phyloP scores from a whole-genome alignment of 2,797 vertebrate genomes.

The Limnodromus scolopaceus region DNA sequence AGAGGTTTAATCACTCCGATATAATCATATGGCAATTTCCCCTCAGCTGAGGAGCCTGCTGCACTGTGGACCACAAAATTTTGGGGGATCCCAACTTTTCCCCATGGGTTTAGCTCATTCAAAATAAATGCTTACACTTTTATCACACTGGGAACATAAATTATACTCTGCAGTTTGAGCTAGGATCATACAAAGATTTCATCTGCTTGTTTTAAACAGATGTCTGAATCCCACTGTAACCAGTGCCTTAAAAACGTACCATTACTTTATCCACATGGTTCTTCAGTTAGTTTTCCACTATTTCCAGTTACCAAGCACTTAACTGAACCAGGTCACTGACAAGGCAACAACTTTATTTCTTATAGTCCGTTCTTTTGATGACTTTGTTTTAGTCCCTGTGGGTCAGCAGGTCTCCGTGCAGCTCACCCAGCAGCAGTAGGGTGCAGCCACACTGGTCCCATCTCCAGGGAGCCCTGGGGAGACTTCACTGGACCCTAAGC shows the following conservation, averaged over 20 bases:
- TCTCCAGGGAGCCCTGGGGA: not conserved
- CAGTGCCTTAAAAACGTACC: not conserved
- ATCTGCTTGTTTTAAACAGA: not conserved
- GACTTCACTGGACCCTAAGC: not conserved
- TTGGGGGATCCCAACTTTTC: not conserved
- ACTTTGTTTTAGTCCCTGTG: not conserved
- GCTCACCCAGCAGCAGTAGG: not conserved
- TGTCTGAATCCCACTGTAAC: too few relatives aligned
- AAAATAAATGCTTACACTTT: not conserved
- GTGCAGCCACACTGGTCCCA: fast-evolving
- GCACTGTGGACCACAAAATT: not conserved
- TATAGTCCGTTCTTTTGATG: not conserved
- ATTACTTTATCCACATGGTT: not conserved
- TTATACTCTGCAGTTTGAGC: not conserved
- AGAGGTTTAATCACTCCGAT: not conserved
- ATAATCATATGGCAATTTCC: not conserved
- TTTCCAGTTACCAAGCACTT: not conserved
- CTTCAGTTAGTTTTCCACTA: not conserved
- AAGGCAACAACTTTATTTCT: not conserved
- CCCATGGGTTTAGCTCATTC: not conserved
- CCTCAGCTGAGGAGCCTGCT: not conserved
- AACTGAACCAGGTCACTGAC: not conserved
- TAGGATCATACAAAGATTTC: not conserved
- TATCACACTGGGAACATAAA: not conserved
- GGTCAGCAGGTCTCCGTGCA: not conserved